Percentiles rank a stretch among this genome's conserved stretches.
Conservation (phyloP, 2,113 vertebrate genomes). For the Thamnophis sirtalis region DNA sequence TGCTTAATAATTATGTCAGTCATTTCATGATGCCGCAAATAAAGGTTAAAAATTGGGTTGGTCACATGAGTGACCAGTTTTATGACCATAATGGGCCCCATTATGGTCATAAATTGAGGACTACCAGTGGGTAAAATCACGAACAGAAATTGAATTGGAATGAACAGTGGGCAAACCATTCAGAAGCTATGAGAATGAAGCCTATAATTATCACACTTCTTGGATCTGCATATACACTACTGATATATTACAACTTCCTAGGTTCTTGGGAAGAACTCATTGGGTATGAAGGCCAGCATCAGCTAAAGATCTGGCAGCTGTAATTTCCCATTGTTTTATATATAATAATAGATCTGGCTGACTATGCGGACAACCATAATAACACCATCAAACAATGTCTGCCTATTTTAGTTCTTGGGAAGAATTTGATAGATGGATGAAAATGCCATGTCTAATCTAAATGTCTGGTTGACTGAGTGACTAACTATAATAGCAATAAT, state of each 20-base stretch:
- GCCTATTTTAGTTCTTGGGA: no score
- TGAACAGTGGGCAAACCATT: not conserved
- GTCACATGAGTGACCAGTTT: not conserved
- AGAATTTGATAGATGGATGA: no score
- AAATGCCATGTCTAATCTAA: no score
- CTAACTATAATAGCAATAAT: not conserved
- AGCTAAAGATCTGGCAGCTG: no score
- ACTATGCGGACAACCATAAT: not conserved
- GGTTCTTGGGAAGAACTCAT: no score
- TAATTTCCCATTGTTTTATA: no score
- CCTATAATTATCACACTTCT: not conserved
- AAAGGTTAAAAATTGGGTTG: not conserved
- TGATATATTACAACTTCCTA: no score
- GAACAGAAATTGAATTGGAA: not conserved
- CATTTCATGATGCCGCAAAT: not conserved
- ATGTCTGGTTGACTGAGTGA: no score
- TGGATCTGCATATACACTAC: no score
- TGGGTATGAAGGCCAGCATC: no score
- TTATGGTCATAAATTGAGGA: not conserved
- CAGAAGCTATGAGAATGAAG: not conserved
- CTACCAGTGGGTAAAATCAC: not conserved
- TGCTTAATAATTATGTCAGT: not conserved
- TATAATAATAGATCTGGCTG: no score
- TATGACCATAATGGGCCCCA: not conserved
- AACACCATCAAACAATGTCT: not conserved